phyloP scores from a whole-genome alignment of 2,113 vertebrate species.

The Gadus macrocephalus region DNA sequence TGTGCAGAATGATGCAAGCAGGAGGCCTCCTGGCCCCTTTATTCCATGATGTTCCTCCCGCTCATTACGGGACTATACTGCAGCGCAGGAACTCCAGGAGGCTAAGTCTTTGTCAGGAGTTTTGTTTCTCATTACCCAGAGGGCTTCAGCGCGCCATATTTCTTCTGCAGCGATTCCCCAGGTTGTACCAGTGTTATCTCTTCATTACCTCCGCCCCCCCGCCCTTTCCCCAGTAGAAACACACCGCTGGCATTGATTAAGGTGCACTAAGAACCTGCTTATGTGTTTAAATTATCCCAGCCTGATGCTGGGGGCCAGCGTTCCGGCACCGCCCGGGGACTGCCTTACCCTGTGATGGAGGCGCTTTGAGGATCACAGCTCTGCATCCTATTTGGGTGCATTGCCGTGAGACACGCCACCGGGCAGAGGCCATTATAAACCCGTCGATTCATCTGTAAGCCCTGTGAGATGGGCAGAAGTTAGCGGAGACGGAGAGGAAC shows the following conservation, averaged over 20 bases:
- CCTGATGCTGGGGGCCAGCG: slow-evolving; percentile 68
- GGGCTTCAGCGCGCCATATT: slow-evolving; percentile 63
- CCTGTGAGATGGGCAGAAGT: slow-evolving; percentile 65
- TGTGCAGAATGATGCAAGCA: no score
- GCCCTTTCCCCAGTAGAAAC: slow-evolving; percentile 48
- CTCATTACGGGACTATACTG: slow-evolving; percentile 64
- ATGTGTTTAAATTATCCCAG: slow-evolving; percentile 80
- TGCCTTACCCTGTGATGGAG: slow-evolving; percentile 72
- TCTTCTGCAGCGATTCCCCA: slow-evolving; percentile 70
- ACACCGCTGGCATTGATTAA: slow-evolving; percentile 73
- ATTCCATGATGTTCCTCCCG: slow-evolving; percentile 11
- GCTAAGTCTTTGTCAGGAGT: slow-evolving; percentile 75
- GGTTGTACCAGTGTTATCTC: slow-evolving; percentile 71
- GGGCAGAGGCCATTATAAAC: slow-evolving; percentile 69
- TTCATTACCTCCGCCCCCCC: slow-evolving; percentile 66
- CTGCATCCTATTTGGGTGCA: slow-evolving; percentile 75
- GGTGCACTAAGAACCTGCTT: slow-evolving; percentile 76
- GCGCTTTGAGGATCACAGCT: slow-evolving; percentile 78
- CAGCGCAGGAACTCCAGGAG: slow-evolving; percentile 56
- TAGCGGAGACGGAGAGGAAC: slow-evolving; percentile 52
- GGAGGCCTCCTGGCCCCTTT: no score
- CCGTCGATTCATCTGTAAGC: slow-evolving; percentile 71
- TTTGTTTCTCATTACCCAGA: slow-evolving; percentile 73
- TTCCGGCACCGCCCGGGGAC: slow-evolving; percentile 68
- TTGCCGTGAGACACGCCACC: slow-evolving; percentile 69